Evolutionary conservation across 2,888 invertebrate species (phyloP), one percentile per base, ranked within the genome.

Genomic region (Crocallis elinguaria): DNA sequence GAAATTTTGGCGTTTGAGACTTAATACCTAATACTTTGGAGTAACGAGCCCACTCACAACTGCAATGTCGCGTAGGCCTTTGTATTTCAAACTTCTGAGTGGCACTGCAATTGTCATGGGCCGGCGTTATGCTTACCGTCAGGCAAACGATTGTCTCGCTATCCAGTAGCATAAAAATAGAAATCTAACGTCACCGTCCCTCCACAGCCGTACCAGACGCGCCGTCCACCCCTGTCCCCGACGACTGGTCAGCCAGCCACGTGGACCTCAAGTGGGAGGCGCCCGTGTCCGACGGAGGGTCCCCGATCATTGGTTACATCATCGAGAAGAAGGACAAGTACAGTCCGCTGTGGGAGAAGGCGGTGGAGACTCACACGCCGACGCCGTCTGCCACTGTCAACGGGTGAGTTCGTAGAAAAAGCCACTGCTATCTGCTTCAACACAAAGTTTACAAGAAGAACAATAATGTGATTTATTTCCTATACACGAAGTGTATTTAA

Each of bases 321-420:
- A 93, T 98, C 66, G 98, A 98, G 88, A 97, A 96, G 93, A 97
- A 96, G 86, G 97, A 96, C 82, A 97, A 97, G 80, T 97, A 97
- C 88, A 96, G 97, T 61, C 96, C 97, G 8, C 93, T 96, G 75
- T 98, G 98, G 98, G 97, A 97, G 82, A 98, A 97, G 81, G 98
- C 97, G 0, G 85, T 96, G 45, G 97, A 98, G 85, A 96, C 96
- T 0, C 95, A 95, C 51, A 93, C 94, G 16, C 93, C 96, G 0
- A 92, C 92, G 4, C 95, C 96, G 0, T 89, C 93, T 51, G 98
- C 96, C 41, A 95, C 95, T 46, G 95, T 98, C n/a, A 96, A 96
- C 76, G 97, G 97, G 92, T 92, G 49, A 72, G 79, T 66, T n/a
- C n/a, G n/a, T 33, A 37, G n/a, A 14, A 27, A 27, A 19, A 13